phyloP scores from a whole-genome alignment of 2,888 invertebrate genomes.

The Erebia palarica region DNA sequence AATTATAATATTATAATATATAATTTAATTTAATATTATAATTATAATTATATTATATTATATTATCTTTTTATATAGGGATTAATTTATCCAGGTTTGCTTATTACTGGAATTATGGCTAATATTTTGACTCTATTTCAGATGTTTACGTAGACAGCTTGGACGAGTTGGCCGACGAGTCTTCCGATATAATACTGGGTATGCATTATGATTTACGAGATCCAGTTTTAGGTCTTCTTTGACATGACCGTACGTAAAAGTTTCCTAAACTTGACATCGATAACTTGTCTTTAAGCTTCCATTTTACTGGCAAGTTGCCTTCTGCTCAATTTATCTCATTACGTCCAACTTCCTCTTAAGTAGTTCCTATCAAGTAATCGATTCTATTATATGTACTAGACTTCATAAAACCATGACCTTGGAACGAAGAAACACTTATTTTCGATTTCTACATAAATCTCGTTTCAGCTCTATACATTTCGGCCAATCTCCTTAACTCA shows the following conservation, averaged over 20 bases:
- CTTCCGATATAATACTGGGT: slow-evolving; percentile 69
- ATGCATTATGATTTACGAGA: slow-evolving; percentile 31
- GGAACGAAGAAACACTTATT: no score
- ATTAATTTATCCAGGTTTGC: not conserved
- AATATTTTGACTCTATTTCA: slow-evolving; percentile 46
- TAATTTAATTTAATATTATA: no score
- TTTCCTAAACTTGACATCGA: slow-evolving; percentile 21
- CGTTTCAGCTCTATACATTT: no score
- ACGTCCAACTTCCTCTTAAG: not conserved
- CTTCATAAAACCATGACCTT: not conserved
- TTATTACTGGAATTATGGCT: not conserved
- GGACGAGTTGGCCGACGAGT: slow-evolving; percentile 72
- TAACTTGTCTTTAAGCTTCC: slow-evolving; percentile 19
- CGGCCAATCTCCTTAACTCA: no score
- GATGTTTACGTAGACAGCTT: slow-evolving; percentile 68
- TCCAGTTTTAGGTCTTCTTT: slow-evolving; percentile 2
- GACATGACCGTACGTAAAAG: slow-evolving; percentile 10
- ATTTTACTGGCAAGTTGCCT: slow-evolving; percentile 24
- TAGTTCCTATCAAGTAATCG: not conserved
- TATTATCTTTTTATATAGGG: no score
- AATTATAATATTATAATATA: no score
- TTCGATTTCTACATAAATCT: no score
- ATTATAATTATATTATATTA: no score
- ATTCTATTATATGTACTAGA: not conserved
- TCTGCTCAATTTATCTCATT: slow-evolving; percentile 25